These are phyloP conservation scores for Drosophila eugracilis DNA, from an alignment of 1,140 invertebrate genomes.

Conservation along the genomic window DNA sequence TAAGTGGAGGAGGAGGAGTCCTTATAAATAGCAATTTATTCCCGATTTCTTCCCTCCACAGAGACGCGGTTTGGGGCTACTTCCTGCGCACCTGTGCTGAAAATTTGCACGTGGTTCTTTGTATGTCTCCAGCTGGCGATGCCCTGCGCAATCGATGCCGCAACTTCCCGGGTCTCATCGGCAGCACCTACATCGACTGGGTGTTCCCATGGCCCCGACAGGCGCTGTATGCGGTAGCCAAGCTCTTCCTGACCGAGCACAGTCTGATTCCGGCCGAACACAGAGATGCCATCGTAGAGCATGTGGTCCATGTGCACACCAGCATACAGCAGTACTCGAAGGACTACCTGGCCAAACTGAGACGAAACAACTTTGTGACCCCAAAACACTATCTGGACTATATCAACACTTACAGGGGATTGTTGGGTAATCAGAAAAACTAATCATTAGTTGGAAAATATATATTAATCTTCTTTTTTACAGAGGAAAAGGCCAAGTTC, in stretches of 20 bases:
- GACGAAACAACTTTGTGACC: conserved; percentile 93
- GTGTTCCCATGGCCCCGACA: conserved; percentile 96
- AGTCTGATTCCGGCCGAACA: conserved; percentile 88
- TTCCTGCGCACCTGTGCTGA: conserved; percentile 91
- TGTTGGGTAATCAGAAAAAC: conserved; percentile 87
- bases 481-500: conserved; percentile 85
- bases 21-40: not conserved
- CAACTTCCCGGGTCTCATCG: conserved; percentile 96
- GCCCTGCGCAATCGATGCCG: conserved; percentile 92
- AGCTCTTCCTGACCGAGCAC: conserved; percentile 89
- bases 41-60: conserved; percentile 49
- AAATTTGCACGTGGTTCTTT: conserved; percentile 95
- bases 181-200: conserved; percentile 97
- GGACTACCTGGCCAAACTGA: conserved; percentile 89
- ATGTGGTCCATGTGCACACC: conserved; percentile 93
- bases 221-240: conserved; percentile 93
- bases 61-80: conserved; percentile 93
- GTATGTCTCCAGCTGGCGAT: conserved; percentile 95
- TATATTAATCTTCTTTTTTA: not conserved
- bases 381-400: conserved; percentile 96
- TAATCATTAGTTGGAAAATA: not conserved
- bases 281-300: conserved; percentile 89
- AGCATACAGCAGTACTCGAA: conserved; percentile 89
- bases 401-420: conserved; percentile 90
- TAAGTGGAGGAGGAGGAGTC: conserved; percentile 73